Evolutionary conservation across 2,888 invertebrate genomes (phyloP).

Genomic region (Panopea generosa): DNA sequence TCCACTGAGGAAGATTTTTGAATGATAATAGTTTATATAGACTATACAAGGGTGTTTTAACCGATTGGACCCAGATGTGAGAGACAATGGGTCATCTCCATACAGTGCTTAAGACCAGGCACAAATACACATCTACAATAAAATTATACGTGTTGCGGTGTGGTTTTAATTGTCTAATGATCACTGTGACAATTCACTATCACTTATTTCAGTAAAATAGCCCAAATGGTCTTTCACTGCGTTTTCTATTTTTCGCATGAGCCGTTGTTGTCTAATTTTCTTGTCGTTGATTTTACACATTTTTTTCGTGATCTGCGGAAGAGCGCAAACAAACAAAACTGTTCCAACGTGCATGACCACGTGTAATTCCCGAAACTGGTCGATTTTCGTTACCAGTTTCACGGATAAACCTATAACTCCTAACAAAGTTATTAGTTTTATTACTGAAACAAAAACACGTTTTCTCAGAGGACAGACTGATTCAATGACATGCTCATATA

Average conservation of each 20-base stretch:
- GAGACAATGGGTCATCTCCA: too few species aligned
- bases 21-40: too few species aligned
- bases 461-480: slow-evolving; percentile 43
- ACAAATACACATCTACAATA: too few species aligned
- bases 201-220: too few species aligned
- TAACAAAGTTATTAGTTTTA: slow-evolving; percentile 39
- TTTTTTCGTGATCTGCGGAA: slow-evolving; percentile 44
- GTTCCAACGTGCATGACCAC: slow-evolving; percentile 54
- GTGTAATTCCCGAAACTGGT: slow-evolving; percentile 48
- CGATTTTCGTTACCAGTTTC: slow-evolving; percentile 42
- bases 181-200: too few species aligned
- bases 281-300: slow-evolving; percentile 24
- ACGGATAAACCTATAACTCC: slow-evolving; percentile 45
- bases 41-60: too few species aligned
- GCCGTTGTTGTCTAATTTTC: not conserved
- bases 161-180: too few species aligned
- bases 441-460: slow-evolving; percentile 47
- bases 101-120: too few species aligned
- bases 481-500: slow-evolving; percentile 51
- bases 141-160: too few species aligned
- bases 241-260: slow-evolving; percentile 1
- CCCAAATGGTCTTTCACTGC: not conserved
- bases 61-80: too few species aligned
- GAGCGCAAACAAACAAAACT: slow-evolving; percentile 53
- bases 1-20: too few species aligned